Conservation (phyloP, 64 coral and sea anemone genomes). For the Orbicella faveolata region DNA sequence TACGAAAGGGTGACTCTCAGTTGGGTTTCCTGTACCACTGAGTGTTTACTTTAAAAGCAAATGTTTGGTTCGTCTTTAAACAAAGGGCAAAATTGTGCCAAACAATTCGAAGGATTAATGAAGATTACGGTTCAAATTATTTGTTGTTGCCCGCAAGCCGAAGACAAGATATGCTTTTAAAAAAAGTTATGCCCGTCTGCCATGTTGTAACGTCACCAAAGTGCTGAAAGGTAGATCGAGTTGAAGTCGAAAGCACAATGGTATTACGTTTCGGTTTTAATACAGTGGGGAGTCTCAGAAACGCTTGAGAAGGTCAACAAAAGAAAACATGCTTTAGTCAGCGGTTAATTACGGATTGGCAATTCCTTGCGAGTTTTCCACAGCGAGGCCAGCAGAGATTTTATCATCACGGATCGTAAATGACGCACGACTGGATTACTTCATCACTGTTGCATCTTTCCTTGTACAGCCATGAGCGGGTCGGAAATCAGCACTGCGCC, state of each 20-base stretch:
- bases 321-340: slow-evolving; percentile 40
- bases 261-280: neutral
- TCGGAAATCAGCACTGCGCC: neutral
- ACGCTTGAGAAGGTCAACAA: slow-evolving; percentile 18
- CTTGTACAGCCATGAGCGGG: neutral
- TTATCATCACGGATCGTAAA: neutral
- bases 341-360: neutral
- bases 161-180: neutral
- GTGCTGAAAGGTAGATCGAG: neutral
- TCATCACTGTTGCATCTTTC: neutral
- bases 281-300: neutral
- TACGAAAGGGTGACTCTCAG: neutral
- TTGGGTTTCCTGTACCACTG: neutral
- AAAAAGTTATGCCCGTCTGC: neutral
- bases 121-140: slow-evolving; percentile 4
- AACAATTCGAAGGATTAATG: slow-evolving; percentile 8
- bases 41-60: neutral
- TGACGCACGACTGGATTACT: neutral
- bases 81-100: neutral
- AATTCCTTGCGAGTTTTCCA: slow-evolving; percentile 6
- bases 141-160: neutral
- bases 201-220: neutral
- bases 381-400: neutral
- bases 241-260: neutral
- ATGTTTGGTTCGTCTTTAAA: neutral